A percentile compares a stretch with the other conserved stretches of the same genome.
Evolutionary conservation across 1,140 invertebrate genomes (phyloP).

Genomic region (Dendroctonus ponderosae): DNA sequence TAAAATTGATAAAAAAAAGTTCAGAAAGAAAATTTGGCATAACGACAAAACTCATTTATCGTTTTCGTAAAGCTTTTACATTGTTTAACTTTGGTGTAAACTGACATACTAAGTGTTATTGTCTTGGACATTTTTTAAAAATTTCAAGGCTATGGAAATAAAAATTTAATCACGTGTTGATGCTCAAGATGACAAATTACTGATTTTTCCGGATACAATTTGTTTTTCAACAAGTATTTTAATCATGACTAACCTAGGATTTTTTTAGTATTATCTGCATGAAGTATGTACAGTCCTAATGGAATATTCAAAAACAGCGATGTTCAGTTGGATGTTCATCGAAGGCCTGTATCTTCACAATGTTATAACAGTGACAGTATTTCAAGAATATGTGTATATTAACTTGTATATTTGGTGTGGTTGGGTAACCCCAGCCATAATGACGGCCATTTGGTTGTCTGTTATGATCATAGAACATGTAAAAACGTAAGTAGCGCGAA

Average conservation of each 20-base stretch:
- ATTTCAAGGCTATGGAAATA: too few species aligned
- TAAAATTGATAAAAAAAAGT: too few species aligned
- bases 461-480: conserved; percentile 56
- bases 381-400: conserved; percentile 73
- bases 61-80: too few species aligned
- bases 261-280: conserved; percentile 73
- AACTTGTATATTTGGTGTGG: conserved; percentile 71
- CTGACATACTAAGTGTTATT: too few species aligned
- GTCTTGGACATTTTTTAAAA: too few species aligned
- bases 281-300: conserved; percentile 75
- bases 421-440: conserved; percentile 76
- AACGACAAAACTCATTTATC: too few species aligned
- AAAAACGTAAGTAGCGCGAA: conserved; percentile 20
- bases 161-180: too few species aligned
- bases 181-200: too few species aligned
- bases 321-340: conserved; percentile 95
- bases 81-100: too few species aligned
- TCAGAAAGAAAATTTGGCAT: too few species aligned
- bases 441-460: conserved; percentile 71
- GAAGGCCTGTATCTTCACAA: conserved; percentile 88
- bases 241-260: not conserved
- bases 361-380: conserved; percentile 78
- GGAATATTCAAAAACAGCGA: conserved; percentile 84
- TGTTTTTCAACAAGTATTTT: too few species aligned
- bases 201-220: too few species aligned